Evolutionary conservation across 2,113 vertebrate genomes (phyloP), one percentile per base, ranked within the genome.

Genomic region (Dendrocopos noguchii): DNA sequence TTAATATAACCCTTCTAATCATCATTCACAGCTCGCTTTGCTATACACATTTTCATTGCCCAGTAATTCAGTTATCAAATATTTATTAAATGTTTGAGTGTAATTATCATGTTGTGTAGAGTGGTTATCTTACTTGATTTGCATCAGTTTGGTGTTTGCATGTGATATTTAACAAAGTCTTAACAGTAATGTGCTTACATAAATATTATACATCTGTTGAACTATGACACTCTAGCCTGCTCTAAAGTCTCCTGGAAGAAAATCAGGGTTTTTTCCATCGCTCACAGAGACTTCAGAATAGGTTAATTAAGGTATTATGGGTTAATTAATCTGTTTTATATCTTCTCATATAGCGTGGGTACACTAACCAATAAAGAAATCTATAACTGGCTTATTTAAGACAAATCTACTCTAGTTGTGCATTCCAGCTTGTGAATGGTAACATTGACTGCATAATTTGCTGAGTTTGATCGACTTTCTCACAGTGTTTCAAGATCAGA

Each of bases 401-500:
- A 25, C 15, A 91, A 85, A 68, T 57, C 39, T 27, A 31, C 0
- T 0, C 6, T n/a, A 84, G n/a, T 31, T 72, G 67, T 66, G 16
- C 31, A 60, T 82, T 84, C 29, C 67, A 34, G 33, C 15, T 82
- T 21, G 21, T 36, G 34, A 80, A 50, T 7, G 6, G 3, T 74
- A 89, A 64, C 61, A n/a, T 5, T 64, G 64, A 10, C 59, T 83
- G 53, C 18, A 31, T 75, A 78, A 72, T 67, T 76, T 78, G 17
- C 39, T 47, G 50, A 76, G 52, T 86, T 84, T 80, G 59, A 88
- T 90, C 65, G 72, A 24, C 36, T 80, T 90, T 88, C 76, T 79
- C 27, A 65, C 34, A 5, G 24, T 52, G 24, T 93, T 92, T 96
- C 96, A 97, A 97, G 97, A 97, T 96, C 83, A 72, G 83, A 73